phyloP scores from a whole-genome alignment of 2,797 vertebrate genomes.

The Pipistrellus pipistrellus region DNA sequence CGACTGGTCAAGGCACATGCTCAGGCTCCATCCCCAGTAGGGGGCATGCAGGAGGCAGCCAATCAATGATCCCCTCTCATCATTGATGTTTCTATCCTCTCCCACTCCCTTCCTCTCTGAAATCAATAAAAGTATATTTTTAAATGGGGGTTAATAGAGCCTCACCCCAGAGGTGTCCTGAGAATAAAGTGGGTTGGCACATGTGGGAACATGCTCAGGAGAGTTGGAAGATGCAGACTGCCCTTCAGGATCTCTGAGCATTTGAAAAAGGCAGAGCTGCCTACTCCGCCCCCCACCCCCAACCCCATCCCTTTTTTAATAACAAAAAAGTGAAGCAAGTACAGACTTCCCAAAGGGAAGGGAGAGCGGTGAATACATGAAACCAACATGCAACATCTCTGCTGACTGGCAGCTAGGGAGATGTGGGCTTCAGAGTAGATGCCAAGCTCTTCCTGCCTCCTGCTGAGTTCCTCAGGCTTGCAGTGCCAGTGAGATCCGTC shows the following conservation, averaged over 20 bases:
- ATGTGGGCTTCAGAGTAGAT: constrained; percentile 37
- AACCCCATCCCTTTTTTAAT: not conserved
- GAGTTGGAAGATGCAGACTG: not conserved
- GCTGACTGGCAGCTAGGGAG: constrained; percentile 45
- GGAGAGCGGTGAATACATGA: constrained; percentile 33
- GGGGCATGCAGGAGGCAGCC: too few species aligned
- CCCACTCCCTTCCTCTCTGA: too few species aligned
- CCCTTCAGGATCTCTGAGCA: constrained; percentile 27
- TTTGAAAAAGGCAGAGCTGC: constrained; percentile 31
- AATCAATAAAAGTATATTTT: not conserved
- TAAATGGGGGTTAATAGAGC: not conserved
- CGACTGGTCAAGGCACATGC: too few species aligned
- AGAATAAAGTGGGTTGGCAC: not conserved
- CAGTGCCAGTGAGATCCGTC: not conserved
- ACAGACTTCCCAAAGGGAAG: constrained; percentile 57
- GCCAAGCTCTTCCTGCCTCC: constrained; percentile 28
- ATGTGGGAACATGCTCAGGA: not conserved
- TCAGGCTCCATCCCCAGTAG: too few species aligned
- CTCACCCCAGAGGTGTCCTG: not conserved
- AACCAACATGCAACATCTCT: constrained; percentile 53
- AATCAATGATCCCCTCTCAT: too few species aligned
- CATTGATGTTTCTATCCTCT: too few species aligned
- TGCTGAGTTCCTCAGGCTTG: not conserved
- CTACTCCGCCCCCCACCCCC: not conserved
- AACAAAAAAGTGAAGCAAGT: constrained; percentile 56